Conservation (phyloP, 2,113 vertebrate genomes). For the Macrotus californicus region DNA sequence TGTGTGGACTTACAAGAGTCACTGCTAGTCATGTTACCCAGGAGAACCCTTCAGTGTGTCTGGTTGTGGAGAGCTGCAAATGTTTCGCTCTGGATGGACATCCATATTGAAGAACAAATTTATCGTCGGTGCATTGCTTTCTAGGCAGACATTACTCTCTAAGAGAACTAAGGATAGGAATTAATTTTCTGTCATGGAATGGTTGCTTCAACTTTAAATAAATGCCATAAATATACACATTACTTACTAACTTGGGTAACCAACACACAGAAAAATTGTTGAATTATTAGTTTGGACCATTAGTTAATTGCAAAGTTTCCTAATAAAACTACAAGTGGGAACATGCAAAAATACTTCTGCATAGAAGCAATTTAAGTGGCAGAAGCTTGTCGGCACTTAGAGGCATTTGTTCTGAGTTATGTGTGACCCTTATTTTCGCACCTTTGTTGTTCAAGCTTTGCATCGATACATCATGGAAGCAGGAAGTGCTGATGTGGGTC, state of each 20-base stretch:
- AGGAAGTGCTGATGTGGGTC: slow-evolving; percentile 50
- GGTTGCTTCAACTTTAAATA: not conserved
- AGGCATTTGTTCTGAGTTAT: slow-evolving; percentile 55
- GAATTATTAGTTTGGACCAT: slow-evolving; percentile 40
- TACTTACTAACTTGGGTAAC: slow-evolving; percentile 46
- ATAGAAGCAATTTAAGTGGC: slow-evolving; percentile 54
- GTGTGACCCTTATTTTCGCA: slow-evolving; percentile 36
- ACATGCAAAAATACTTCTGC: slow-evolving; percentile 44
- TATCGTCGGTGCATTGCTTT: slow-evolving; percentile 71
- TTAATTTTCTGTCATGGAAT: slow-evolving; percentile 65
- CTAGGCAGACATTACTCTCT: slow-evolving; percentile 53
- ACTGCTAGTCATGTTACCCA: slow-evolving; percentile 63
- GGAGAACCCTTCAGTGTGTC: slow-evolving; percentile 67
- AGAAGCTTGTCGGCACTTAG: slow-evolving; percentile 51
- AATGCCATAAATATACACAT: not conserved
- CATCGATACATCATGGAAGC: not conserved
- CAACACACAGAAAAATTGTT: not conserved
- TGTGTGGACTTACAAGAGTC: slow-evolving; percentile 68
- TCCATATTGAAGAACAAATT: slow-evolving; percentile 71
- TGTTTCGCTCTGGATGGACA: slow-evolving; percentile 72
- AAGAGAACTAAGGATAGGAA: slow-evolving; percentile 65
- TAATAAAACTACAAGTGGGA: slow-evolving; percentile 33
- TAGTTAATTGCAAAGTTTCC: slow-evolving; percentile 50
- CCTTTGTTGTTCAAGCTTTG: slow-evolving; percentile 40
- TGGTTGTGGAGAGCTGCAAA: slow-evolving; percentile 69